Base-by-base conservation (phyloP, 2,888 invertebrate species). In the Drosophila recens region DNA sequence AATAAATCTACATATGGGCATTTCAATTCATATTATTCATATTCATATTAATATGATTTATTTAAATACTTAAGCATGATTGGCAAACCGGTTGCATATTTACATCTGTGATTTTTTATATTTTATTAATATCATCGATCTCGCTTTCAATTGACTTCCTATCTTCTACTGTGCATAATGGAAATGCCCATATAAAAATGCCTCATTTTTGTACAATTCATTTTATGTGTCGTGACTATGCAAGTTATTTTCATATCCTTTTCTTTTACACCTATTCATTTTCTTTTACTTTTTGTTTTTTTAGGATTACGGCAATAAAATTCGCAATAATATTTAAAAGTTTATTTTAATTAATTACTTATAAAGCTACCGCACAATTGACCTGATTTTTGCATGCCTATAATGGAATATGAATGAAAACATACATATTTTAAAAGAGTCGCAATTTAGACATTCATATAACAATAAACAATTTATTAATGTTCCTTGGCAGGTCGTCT, bases 401-500 rank as follows among this genome's bases (percentile, higher is more conserved):
- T 46, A 33, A 64, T 40, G 64, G 58, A 75, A 59, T 63, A 45
- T 66, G 15, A 45, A 20, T 56, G 1, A 48, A 20, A 23, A 45
- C 15, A 36, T 45, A 11, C 27, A 27, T 27, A 27, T 27, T 34
- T 33, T 17, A 34, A 45, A 20, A 1, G 30, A 52, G 9, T 40
- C 27, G 27, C 20, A 36, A 54, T 20, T 58, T 20, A 9, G 27
- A 9, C 15, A 27, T n/a, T 30, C n/a, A 17, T 34, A 15, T 43
- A 49, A 36, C 11, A 51, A 36, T 46, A 5, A 49, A 36, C 13
- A 51, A 36, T 43, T 6, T 57, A n/a, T 23, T 9, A 9, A 57
- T 45, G 23, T 67, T 34, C 11, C 10, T 38, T 67, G n/a, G 5
- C 56, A 93, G 93, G 93, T 58, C 93, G 93, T 36, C 75, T 93